A percentile compares a stretch with the other conserved stretches of the same genome.
phyloP scores from a whole-genome alignment of 2,888 invertebrate genomes.

The Catotricha subobsoleta region DNA sequence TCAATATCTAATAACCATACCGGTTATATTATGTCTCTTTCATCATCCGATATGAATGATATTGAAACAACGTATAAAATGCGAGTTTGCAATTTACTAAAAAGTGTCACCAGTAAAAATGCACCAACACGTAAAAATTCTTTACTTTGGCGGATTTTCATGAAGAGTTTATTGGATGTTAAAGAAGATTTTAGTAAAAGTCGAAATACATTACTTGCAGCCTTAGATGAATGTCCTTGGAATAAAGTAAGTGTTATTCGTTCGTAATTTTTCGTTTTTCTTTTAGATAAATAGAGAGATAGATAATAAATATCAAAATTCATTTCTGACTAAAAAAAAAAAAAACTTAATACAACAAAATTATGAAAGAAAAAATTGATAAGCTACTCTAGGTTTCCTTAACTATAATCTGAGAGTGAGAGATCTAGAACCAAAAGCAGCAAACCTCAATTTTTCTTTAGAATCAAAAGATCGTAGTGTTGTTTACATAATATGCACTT shows the following conservation, averaged over 20 bases:
- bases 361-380: background rate
- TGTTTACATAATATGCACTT: too few species aligned
- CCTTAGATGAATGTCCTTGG: slow-evolving; percentile 45
- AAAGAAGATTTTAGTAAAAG: slow-evolving; percentile 21
- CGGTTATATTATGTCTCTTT: background rate
- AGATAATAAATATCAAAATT: too few species aligned
- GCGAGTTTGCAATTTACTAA: slow-evolving; percentile 21
- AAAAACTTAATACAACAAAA: background rate
- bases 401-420: too few species aligned
- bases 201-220: slow-evolving; percentile 30
- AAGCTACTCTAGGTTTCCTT: too few species aligned
- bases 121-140: slow-evolving; percentile 24
- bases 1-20: too few species aligned
- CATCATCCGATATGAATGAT: slow-evolving; percentile 9
- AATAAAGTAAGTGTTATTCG: slow-evolving; percentile 30
- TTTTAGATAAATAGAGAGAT: too few species aligned
- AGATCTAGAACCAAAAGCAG: too few species aligned
- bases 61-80: slow-evolving; percentile 16
- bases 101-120: slow-evolving; percentile 13
- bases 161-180: slow-evolving; percentile 34
- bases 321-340: background rate
- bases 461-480: too few species aligned
- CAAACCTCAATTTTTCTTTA: too few species aligned
- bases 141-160: slow-evolving; percentile 42
- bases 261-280: slow-evolving; percentile 2